These are phyloP conservation scores for Napeogenes sylphis DNA, from an alignment of 2,888 invertebrate species.

Conservation along the genomic window DNA sequence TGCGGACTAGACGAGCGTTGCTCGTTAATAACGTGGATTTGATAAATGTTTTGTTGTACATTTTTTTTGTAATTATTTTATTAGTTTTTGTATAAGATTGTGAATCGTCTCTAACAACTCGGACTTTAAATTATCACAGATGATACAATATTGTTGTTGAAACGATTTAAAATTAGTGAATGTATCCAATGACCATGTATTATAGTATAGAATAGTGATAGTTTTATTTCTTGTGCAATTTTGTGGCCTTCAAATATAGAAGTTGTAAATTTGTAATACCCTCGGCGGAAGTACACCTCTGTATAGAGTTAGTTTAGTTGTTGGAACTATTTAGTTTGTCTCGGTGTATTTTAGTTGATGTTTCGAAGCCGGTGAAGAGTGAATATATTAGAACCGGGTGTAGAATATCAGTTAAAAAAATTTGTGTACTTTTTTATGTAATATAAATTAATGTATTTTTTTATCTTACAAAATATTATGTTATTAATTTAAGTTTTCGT, in stretches of 20 bases:
- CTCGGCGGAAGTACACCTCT: background rate
- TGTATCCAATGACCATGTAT: background rate
- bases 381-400: background rate
- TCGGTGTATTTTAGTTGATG: background rate
- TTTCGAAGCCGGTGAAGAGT: background rate
- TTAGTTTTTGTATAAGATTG: background rate
- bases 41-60: conserved; percentile 1
- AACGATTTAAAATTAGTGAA: background rate
- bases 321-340: background rate
- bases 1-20: background rate
- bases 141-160: too few species aligned
- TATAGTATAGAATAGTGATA: background rate
- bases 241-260: conserved; percentile 2
- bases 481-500: background rate
- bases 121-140: too few species aligned
- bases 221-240: conserved; percentile 1
- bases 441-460: too few species aligned
- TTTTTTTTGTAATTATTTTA: conserved; percentile 6
- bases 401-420: background rate
- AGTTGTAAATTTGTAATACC: background rate
- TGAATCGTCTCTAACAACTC: background rate
- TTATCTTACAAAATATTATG: too few species aligned
- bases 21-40: background rate
- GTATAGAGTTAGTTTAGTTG: conserved; percentile 1
- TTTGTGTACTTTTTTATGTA: too few species aligned